Base-by-base conservation (phyloP, 2,888 invertebrate genomes). In the Ceraclea dissimilis region DNA sequence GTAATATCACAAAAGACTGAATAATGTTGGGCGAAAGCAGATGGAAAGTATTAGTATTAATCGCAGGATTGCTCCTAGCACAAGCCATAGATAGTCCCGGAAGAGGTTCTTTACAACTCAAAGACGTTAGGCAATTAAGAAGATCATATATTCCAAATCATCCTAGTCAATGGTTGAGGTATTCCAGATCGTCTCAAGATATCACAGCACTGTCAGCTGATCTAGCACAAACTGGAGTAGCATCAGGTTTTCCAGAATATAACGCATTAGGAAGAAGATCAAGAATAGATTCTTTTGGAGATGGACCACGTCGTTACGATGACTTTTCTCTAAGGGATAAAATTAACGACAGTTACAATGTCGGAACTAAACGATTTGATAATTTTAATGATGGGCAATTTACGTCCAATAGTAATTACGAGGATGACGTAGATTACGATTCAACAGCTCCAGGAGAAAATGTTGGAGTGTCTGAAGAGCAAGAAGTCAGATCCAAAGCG, bases 1-100 rank as follows among this genome's bases (percentile, higher is more conserved):
- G 8, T 39, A 5, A 26, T 26, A 26, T 6, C 26, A n/a, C 2
- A 13, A 39, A 39, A 21, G 21, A 52, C 18, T 16, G 33, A 46
- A 39, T 13, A 21, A 78, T 78, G 78, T 72, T 71, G 26, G 70
- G 72, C 69, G 73, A 71, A 69, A 72, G 73, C 68, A 69, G 68
- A 68, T 77, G 76, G 78, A 78, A 76, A 76, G 75, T 77, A 66
- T 65, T 76, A 65, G 64, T 77, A 64, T 67, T 76, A 52, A 69
- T 72, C 50, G 70, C 68, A 55, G 71, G 71, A 65, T 68, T 71
- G 61, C 69, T 69, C 26, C 70, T 67, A 51, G 70, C 71, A 20
- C 62, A 63, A 48, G 71, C 67, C 64, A 60, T 60, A 47, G 77
- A 78, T 49, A 62, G 62, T 66, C 71, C 73, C 59, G 73, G 71